A percentile compares a stretch with the other conserved stretches of the same genome.
These are phyloP conservation scores for Apis cerana DNA, from an alignment of 1,140 invertebrate genomes.

Conservation along the genomic window DNA sequence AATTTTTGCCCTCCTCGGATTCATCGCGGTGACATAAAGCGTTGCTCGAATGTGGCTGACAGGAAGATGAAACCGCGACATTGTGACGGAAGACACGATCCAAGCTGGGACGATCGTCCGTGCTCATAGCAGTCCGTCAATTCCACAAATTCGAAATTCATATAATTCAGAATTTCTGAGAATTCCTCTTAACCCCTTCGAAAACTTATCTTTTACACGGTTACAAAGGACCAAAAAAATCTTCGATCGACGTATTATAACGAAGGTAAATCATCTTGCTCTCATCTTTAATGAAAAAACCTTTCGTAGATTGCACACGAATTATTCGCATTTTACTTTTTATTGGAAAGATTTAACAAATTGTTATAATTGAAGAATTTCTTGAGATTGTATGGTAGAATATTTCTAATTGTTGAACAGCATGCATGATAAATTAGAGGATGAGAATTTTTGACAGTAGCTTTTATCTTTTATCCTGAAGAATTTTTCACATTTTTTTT, in stretches of 20 bases:
- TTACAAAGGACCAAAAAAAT: neutral
- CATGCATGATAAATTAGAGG: neutral
- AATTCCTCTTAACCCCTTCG: neutral
- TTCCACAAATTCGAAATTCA: neutral
- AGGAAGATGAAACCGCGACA: slow-evolving; percentile 21
- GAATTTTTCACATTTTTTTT: too few relatives aligned
- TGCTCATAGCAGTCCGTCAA: neutral
- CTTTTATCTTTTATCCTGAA: neutral
- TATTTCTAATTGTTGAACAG: neutral
- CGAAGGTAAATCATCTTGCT: slow-evolving; percentile 18
- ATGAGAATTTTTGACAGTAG: neutral
- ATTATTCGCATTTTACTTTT: neutral
- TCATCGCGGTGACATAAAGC: neutral
- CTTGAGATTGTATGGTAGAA: too few relatives aligned
- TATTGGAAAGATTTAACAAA: neutral
- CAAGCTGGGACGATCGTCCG: neutral
- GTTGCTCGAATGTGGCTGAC: neutral
- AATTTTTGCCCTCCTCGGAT: neutral
- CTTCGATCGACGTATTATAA: neutral
- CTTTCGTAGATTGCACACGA: neutral
- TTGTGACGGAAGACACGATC: neutral
- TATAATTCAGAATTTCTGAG: neutral
- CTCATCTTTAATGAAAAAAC: neutral
- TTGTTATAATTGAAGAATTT: neutral
- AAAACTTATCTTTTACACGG: neutral